Conservation (phyloP, 2,888 invertebrate genomes). For the Folsomia manolachei region DNA sequence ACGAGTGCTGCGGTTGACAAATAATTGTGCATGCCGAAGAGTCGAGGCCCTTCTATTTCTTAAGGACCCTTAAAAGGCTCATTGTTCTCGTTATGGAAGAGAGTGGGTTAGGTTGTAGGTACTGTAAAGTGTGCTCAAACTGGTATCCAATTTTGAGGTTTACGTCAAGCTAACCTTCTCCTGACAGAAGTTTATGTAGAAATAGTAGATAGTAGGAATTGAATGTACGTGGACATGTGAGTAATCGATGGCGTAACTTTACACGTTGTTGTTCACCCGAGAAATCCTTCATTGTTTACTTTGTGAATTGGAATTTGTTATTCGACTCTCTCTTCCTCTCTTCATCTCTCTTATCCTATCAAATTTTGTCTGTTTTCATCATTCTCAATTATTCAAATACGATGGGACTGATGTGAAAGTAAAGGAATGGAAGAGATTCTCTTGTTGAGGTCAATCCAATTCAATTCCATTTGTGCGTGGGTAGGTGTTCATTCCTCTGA, state of each 20-base stretch:
- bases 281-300: slow-evolving; percentile 3
- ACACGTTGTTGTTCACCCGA: neutral
- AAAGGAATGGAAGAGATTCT: neutral
- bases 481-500: no score
- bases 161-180: no score
- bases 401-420: no score
- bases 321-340: neutral
- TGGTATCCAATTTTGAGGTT: neutral
- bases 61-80: neutral
- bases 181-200: no score
- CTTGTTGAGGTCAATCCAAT: neutral
- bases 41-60: neutral
- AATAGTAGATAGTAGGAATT: no score
- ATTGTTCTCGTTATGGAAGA: neutral
- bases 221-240: neutral
- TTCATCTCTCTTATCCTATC: neutral
- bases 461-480: no score
- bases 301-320: slow-evolving; percentile 3
- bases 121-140: neutral
- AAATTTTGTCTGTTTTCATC: neutral
- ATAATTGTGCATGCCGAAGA: neutral
- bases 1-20: neutral
- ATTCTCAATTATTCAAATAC: slow-evolving; percentile 6
- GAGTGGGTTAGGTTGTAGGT: neutral
- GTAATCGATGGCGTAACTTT: neutral